These are phyloP conservation scores for Prunella strophiata DNA, from an alignment of 2,797 vertebrate species.

Conservation along the genomic window DNA sequence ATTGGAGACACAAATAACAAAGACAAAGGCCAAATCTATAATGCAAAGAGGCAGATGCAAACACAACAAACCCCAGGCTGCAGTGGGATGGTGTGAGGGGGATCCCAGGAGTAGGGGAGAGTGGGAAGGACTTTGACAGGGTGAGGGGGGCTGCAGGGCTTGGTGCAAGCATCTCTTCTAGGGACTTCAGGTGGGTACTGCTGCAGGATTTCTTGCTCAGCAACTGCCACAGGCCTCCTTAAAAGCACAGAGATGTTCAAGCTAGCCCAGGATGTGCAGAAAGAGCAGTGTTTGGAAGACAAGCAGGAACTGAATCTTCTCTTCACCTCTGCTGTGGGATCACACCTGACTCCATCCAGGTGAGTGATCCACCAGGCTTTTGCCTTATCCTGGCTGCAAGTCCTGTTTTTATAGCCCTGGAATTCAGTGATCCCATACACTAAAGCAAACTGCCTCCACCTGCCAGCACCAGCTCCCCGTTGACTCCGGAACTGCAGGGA, in stretches of 20 bases:
- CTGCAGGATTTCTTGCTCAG: neutral
- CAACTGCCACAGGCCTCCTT: neutral
- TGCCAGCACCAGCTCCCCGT: neutral
- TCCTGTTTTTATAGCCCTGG: neutral
- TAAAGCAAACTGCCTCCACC: neutral
- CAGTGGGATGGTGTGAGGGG: neutral
- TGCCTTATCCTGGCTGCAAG: neutral
- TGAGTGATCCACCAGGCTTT: neutral
- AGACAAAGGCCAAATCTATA: slow-evolving; percentile 54
- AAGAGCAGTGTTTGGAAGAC: neutral
- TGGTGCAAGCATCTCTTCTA: neutral
- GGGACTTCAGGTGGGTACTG: neutral
- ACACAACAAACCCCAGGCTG: neutral
- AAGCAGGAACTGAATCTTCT: neutral
- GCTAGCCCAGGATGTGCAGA: neutral
- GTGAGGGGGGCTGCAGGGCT: neutral
- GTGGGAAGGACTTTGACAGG: neutral
- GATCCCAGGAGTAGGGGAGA: neutral
- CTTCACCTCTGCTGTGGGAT: neutral
- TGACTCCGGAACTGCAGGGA: neutral
- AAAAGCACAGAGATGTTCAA: neutral
- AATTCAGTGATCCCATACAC: neutral
- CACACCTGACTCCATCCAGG: neutral
- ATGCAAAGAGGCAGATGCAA: neutral
- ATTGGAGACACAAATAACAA: slow-evolving; percentile 34